These are phyloP conservation scores for Sympetrum striolatum DNA, from an alignment of 2,888 invertebrate species.

Conservation along the genomic window DNA sequence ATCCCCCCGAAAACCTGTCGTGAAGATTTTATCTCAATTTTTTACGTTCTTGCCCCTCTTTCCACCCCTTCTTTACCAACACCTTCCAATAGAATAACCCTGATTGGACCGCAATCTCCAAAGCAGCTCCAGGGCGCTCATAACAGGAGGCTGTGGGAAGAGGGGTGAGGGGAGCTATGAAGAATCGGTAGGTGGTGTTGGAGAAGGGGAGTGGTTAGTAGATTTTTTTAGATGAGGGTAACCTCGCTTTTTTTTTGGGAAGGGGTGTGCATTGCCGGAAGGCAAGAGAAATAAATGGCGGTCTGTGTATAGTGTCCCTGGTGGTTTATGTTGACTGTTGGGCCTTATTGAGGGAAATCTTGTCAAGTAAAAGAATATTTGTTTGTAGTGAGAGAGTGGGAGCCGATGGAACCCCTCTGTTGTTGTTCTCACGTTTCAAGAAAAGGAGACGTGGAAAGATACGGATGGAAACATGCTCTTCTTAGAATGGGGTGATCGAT, in stretches of 20 bases:
- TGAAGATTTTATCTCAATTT: neutral
- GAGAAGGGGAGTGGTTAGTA: neutral
- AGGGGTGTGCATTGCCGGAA: neutral
- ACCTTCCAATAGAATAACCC: conserved; percentile 21
- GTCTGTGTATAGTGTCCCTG: too few relatives aligned
- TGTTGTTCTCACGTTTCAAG: too few relatives aligned
- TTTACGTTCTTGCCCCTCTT: neutral
- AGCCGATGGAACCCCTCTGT: too few relatives aligned
- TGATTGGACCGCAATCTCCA: conserved; percentile 17
- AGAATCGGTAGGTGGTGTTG: neutral
- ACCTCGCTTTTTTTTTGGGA: neutral
- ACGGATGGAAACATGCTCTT: too few relatives aligned
- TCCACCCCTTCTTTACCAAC: neutral
- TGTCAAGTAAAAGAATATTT: too few relatives aligned
- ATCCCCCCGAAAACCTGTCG: neutral
- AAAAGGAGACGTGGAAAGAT: too few relatives aligned
- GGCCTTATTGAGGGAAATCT: too few relatives aligned
- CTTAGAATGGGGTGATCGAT: too few relatives aligned
- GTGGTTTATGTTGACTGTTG: too few relatives aligned
- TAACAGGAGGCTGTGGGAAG: conserved; percentile 10
- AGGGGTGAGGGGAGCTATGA: neutral
- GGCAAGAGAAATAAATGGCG: too few relatives aligned
- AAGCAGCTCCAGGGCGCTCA: conserved; percentile 11
- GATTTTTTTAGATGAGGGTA: neutral
- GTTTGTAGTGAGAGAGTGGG: too few relatives aligned